phyloP scores from a whole-genome alignment of 2,113 vertebrate genomes.

The Sardina pilchardus region DNA sequence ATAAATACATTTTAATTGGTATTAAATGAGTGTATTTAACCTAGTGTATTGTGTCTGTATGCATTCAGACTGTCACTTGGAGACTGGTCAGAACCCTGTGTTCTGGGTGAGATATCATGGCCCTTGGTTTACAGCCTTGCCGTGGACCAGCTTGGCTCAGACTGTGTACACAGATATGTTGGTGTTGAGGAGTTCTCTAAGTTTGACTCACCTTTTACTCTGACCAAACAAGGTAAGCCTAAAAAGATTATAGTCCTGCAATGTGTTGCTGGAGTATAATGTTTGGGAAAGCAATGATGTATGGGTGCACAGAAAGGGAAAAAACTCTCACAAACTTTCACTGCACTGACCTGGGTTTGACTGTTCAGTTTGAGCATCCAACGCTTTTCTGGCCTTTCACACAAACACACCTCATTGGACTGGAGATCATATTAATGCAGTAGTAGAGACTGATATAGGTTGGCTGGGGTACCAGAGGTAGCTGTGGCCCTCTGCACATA shows the following conservation, averaged over 20 bases:
- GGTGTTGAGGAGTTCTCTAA: constrained; percentile 63
- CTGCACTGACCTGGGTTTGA: background rate
- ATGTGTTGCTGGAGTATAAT: background rate
- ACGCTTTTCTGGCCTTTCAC: background rate
- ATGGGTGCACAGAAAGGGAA: background rate
- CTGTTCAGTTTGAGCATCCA: background rate
- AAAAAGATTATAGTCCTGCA: background rate
- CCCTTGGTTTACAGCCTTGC: constrained; percentile 62
- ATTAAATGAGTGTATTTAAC: background rate
- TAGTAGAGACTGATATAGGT: background rate
- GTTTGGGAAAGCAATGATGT: background rate
- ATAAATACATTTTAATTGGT: too few species aligned
- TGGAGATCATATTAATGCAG: background rate
- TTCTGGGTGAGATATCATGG: constrained; percentile 62
- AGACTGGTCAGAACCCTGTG: constrained; percentile 60
- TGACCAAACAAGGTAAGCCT: constrained; percentile 61
- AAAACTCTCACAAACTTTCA: background rate
- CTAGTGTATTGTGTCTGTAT: background rate
- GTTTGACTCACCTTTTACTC: constrained; percentile 61
- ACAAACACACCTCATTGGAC: background rate
- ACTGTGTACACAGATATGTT: constrained; percentile 67
- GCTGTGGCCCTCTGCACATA: background rate
- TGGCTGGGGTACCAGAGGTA: too few species aligned
- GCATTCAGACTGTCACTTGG: constrained; percentile 62
- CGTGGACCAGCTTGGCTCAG: constrained; percentile 62